Evolutionary conservation across 2,113 vertebrate species (phyloP).

Genomic region (Ictalurus furcatus): DNA sequence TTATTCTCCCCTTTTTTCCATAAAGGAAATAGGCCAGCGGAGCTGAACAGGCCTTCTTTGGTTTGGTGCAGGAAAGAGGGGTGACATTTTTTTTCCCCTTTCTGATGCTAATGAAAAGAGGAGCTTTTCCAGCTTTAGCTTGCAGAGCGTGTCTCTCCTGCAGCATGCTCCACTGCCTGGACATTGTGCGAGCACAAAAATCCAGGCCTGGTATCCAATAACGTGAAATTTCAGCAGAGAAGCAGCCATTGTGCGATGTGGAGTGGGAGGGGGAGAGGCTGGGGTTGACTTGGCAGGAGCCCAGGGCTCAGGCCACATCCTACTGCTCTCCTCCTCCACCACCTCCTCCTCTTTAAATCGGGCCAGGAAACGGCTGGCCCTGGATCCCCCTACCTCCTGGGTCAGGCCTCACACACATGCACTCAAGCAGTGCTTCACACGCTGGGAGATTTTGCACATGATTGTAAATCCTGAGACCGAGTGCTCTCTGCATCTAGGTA

Average conservation of each 20-base stretch:
- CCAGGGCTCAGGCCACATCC: conserved; percentile 77
- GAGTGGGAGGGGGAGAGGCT: conserved; percentile 60
- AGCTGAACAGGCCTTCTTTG: conserved; percentile 68
- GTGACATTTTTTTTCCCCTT: conserved; percentile 68
- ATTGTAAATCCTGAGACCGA: not conserved
- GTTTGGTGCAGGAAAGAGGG: conserved; percentile 66
- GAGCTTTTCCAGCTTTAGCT: conserved; percentile 79
- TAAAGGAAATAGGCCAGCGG: conserved; percentile 64
- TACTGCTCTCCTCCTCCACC: conserved; percentile 66
- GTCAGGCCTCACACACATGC: conserved; percentile 47
- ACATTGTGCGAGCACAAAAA: conserved; percentile 81
- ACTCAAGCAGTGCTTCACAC: conserved; percentile 47
- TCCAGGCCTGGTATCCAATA: conserved; percentile 78
- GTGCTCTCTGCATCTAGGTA: not conserved
- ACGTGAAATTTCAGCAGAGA: conserved; percentile 82
- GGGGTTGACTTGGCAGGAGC: conserved; percentile 73
- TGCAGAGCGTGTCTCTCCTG: conserved; percentile 79
- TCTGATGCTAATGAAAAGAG: conserved; percentile 80
- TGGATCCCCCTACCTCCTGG: conserved; percentile 66
- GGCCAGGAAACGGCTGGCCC: conserved; percentile 76
- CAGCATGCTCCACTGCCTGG: conserved; percentile 79
- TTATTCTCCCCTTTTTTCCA: conserved; percentile 62
- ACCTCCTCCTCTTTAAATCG: conserved; percentile 63
- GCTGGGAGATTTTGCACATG: conserved; percentile 26
- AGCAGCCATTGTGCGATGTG: conserved; percentile 75